Base-by-base conservation (phyloP, 2,888 invertebrate species). In the Sipha maydis region DNA sequence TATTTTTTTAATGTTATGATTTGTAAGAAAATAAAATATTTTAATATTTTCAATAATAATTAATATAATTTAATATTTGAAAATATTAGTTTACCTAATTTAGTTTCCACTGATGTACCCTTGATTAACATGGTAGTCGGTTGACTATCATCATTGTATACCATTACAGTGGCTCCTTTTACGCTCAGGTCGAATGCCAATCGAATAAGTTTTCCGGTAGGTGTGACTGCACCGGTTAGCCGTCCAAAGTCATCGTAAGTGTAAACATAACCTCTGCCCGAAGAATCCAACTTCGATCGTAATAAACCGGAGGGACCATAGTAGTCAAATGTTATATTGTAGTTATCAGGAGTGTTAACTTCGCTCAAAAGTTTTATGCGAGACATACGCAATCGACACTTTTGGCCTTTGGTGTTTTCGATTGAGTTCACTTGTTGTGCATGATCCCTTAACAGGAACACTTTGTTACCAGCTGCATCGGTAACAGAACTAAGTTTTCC, bases 211-310 rank as follows among this genome's bases (percentile, higher is more conserved):
- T 97, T 95, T 11, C 98, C 98, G n/a, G 98, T 98, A 0, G 99
- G 98, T 11, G 97, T 97, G 0, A 98, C 96, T 0, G 98, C 97
- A 21, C 96, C 96, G 3, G 96, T 97, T 1, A 98, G 93, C 89
- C 98, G 94, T 3, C 99, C 99, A 91, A 98, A 98, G 91, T 97
- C 97, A 91, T 99, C 98, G 91, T 98, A 99, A 91, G 97, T 96
- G 92, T 98, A 99, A 34, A 97, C 96, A 91, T 97, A 97, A 90
- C 97, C 97, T 90, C 97, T 93, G 2, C 97, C 97, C 3, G 97
- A 97, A 90, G 97, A 96, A 91, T 98, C 98, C 25, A 97, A 93
- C 91, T 97, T 97, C 0, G 97, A 96, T 91, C 96, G 96, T 67
- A 99, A 92, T 73, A 99, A 93, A 0, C 98, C 98, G 0, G 97